These are phyloP conservation scores for Lingula anatina DNA, from an alignment of 2,888 invertebrate species.

Conservation along the genomic window DNA sequence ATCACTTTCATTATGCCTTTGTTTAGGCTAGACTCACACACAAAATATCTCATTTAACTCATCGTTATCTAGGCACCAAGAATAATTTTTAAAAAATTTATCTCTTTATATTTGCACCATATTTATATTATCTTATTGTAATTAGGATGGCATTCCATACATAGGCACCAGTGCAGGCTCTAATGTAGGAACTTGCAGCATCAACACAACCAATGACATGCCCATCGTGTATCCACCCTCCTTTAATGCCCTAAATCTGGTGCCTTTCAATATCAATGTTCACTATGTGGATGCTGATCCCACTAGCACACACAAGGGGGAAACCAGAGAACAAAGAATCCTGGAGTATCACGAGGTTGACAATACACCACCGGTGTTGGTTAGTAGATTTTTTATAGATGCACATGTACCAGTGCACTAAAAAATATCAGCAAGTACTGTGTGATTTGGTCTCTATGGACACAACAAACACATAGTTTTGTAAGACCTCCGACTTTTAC, in stretches of 20 bases:
- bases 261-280: conserved; percentile 81
- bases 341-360: conserved; percentile 22
- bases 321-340: conserved; percentile 20
- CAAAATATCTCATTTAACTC: too few species aligned
- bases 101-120: too few species aligned
- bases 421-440: too few species aligned
- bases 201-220: conserved; percentile 84
- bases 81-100: too few species aligned
- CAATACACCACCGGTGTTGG: conserved; percentile 19
- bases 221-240: conserved; percentile 74
- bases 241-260: conserved; percentile 67
- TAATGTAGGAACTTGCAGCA: conserved; percentile 74
- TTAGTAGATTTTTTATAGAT: conserved; percentile 11
- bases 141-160: conserved; percentile 62
- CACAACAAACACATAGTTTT: too few species aligned
- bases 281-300: conserved; percentile 69
- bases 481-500: too few species aligned
- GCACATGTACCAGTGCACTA: too few species aligned
- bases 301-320: conserved; percentile 66
- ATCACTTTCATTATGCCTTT: too few species aligned
- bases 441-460: too few species aligned
- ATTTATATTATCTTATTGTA: conserved; percentile 1
- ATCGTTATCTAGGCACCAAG: too few species aligned
- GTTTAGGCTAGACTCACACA: too few species aligned
- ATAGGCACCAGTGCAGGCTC: conserved; percentile 79